Evolutionary conservation across 2,888 invertebrate genomes (phyloP).

Genomic region (Leptopilina myrica): DNA sequence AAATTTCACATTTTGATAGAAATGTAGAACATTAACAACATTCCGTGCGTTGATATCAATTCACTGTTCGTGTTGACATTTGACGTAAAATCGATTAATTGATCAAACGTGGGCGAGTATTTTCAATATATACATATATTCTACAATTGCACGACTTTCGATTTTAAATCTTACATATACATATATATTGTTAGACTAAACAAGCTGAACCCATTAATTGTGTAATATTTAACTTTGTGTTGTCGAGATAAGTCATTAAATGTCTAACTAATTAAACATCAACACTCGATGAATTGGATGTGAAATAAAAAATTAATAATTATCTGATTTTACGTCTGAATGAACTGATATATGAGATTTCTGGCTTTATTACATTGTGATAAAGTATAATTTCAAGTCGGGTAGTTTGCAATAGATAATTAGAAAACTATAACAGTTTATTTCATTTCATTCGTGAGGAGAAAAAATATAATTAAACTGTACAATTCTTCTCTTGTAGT

Average conservation of each 20-base stretch:
- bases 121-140: not conserved
- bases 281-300: slow-evolving; percentile 19
- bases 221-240: not conserved
- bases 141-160: not conserved
- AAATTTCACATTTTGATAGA: not conserved
- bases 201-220: slow-evolving; percentile 4
- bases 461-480: slow-evolving; percentile 17
- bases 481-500: too few species aligned
- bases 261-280: slow-evolving; percentile 21
- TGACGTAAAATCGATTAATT: slow-evolving; percentile 24
- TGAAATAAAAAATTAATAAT: slow-evolving; percentile 28
- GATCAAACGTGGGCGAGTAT: slow-evolving; percentile 23
- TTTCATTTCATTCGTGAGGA: not conserved
- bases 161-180: not conserved
- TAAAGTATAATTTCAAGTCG: slow-evolving; percentile 12
- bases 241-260: slow-evolving; percentile 28
- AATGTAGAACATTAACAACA: not conserved
- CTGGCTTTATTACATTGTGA: not conserved
- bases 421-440: slow-evolving; percentile 6
- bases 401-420: not conserved
- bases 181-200: not conserved
- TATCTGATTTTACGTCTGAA: slow-evolving; percentile 37
- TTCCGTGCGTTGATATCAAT: slow-evolving; percentile 8
- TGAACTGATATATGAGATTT: slow-evolving; percentile 22
- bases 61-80: slow-evolving; percentile 8